Evolutionary conservation across 2,888 invertebrate species (phyloP).

Genomic region (Noctuana brunneofusca): DNA sequence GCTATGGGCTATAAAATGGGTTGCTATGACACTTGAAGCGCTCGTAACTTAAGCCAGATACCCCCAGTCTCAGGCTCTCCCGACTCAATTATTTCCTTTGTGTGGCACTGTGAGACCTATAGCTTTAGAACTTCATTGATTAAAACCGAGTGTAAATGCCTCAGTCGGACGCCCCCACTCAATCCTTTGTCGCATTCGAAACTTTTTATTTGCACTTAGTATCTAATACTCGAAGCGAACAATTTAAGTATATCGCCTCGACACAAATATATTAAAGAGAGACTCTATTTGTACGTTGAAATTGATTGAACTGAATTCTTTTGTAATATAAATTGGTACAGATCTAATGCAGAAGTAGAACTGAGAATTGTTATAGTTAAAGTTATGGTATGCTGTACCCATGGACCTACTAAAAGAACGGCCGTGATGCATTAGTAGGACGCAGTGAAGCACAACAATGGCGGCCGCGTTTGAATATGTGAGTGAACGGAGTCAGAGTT

Average conservation of each 20-base stretch:
- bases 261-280: background rate
- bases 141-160: slow-evolving; percentile 72
- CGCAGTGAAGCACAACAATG: too few relatives aligned
- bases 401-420: too few relatives aligned
- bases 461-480: too few relatives aligned
- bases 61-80: slow-evolving; percentile 33
- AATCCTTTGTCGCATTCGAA: slow-evolving; percentile 54
- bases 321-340: background rate
- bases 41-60: slow-evolving; percentile 27
- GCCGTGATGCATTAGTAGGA: too few relatives aligned
- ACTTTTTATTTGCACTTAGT: slow-evolving; percentile 59
- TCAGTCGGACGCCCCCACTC: slow-evolving; percentile 50
- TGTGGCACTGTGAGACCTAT: slow-evolving; percentile 53
- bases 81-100: slow-evolving; percentile 77
- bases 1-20: too few relatives aligned
- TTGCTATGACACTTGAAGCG: slow-evolving; percentile 1
- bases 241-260: background rate
- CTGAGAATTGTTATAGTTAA: too few relatives aligned
- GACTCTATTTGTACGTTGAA: background rate
- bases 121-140: slow-evolving; percentile 75
- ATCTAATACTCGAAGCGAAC: slow-evolving; percentile 7
- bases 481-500: too few relatives aligned
- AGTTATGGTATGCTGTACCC: too few relatives aligned
- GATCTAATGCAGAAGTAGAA: too few relatives aligned
- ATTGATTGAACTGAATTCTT: background rate